Evolutionary conservation across 2,113 vertebrate genomes (phyloP), one percentile per base, ranked within the genome.

Genomic region (Sakesphorus luctuosus): DNA sequence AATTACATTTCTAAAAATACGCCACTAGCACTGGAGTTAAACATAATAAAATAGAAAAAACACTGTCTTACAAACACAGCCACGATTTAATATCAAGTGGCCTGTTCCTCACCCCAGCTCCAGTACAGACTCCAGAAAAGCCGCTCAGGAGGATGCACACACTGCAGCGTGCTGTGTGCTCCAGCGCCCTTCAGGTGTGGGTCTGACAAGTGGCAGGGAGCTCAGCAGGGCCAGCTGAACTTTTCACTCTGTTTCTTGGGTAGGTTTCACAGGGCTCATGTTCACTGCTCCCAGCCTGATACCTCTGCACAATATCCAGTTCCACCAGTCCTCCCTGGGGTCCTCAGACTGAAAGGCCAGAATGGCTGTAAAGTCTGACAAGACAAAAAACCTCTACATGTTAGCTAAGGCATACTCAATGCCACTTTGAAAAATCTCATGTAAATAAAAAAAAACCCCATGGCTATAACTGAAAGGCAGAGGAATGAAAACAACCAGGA

Each of bases 161-260:
- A 4, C 3, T 46, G 59, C 35, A 35, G 62, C 24, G 23, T 0
- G 20, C 33, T 50, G 6, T 13, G 55, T 0, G 0, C 16, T 26
- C 36, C 61, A 74, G 52, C 11, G 75, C 67, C 25, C 28, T 88
- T 36, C 72, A 55, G 2, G 21, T 4, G 20, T 43, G 49, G 62
- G 49, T 79, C 61, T 82, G 46, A 82, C 29, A 61, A 24, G n/a
- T 0, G 3, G 68, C 20, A 66, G 13, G n/a, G 50, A 87, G 50
- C 26, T 74, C 18, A 6, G 20, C 2, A 4, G 18, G 56, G 66
- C 66, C 71, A 61, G n/a, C 14, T 58, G 25, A 74, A 63, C 28
- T 62, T 24, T 69, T 11, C n/a, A 52, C 14, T 20, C 36, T 1
- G 7, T 20, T 74, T 74, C 43, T 40, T 7, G 6, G 24, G n/a